Percentiles rank a stretch among this genome's conserved stretches.
Evolutionary conservation across 30 jellyfish, hydroid and myxozoan genomes (phyloP).

Genomic region (Phacellophora camtschatica): DNA sequence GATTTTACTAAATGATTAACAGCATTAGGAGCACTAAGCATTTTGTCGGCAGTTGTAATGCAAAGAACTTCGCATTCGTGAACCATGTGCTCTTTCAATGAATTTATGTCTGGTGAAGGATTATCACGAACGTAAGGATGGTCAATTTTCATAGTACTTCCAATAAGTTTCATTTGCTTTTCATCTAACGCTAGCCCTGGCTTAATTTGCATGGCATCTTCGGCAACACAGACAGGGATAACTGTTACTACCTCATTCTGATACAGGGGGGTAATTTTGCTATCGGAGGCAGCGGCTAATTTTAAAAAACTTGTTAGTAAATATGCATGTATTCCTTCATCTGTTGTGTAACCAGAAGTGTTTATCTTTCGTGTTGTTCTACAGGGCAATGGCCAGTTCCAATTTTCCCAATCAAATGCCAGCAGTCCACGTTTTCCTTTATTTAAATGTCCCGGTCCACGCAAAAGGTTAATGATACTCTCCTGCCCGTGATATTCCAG

Average conservation of each 20-base stretch:
- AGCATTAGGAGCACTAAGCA: not conserved
- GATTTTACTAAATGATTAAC: not conserved
- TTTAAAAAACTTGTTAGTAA: not conserved
- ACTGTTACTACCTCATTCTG: not conserved
- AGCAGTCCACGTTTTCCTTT: slow-evolving; percentile 22
- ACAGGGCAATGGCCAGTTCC: slow-evolving; percentile 47
- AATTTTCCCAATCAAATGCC: not conserved
- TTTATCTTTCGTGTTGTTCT: slow-evolving; percentile 14
- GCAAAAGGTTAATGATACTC: slow-evolving; percentile 1
- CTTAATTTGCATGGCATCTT: slow-evolving; percentile 19
- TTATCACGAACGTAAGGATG: not conserved
- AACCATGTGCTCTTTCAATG: slow-evolving; percentile 22
- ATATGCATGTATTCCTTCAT: not conserved
- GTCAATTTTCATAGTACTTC: slow-evolving; percentile 8
- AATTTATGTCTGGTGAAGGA: not conserved
- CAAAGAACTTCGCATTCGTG: slow-evolving; percentile 23
- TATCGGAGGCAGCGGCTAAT: not conserved
- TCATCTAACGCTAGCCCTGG: slow-evolving; percentile 16
- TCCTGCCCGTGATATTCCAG: slow-evolving; percentile 30
- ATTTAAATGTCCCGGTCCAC: slow-evolving; percentile 18
- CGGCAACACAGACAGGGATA: slow-evolving; percentile 9
- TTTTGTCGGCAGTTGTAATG: not conserved
- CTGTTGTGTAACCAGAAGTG: slow-evolving; percentile 12
- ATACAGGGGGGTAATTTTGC: not conserved
- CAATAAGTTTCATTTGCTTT: not conserved